Evolutionary conservation across 2,888 invertebrate species (phyloP), one percentile per base, ranked within the genome.

Genomic region (Agriotes lineatus): DNA sequence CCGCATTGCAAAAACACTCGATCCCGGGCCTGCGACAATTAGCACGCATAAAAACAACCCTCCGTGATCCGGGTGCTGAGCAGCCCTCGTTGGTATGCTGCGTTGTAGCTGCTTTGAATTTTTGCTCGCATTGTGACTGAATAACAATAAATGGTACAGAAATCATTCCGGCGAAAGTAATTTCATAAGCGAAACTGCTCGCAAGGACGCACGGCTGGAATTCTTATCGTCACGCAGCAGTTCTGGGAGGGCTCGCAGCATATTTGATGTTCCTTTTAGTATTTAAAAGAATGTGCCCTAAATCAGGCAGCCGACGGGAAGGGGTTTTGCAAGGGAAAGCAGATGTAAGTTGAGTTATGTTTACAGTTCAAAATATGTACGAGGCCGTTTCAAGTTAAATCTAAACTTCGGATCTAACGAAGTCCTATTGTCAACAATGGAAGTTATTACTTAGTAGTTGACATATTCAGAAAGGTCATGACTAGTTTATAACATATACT

Each of bases 21-120:
- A 67, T 62, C 61, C 63, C 37, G 52, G 60, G 45, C 25, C 64
- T 45, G 39, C 64, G 61, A 69, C 64, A 69, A 69, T 69, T 69
- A 69, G 65, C 54, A 50, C 54, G 50, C 69, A 60, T 65, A 69
- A 69, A 69, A 69, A 69, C 59, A 59, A 39, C 48, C 39, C 42
- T 69, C 25, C 65, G 56, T 60, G 64, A 69, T 56, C 57, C 69
- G 54, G 59, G 64, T 68, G 48, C 37, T 44, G 58, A 59, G 14
- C 14, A 22, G 58, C 14, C 14, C 50, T 59, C 25, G 58, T 65
- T 65, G 57, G 65, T 58, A 65, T 65, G 65, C 65, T 18, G 58
- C 14, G 64, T 57, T 52, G 37, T 44, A 45, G 35, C 50, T 48
- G 64, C 50, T 65, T 65, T 65, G 58, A 65, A 65, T 65, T 58